Conservation (phyloP, 2,113 vertebrate genomes). For the Pomatostomus ruficeps region DNA sequence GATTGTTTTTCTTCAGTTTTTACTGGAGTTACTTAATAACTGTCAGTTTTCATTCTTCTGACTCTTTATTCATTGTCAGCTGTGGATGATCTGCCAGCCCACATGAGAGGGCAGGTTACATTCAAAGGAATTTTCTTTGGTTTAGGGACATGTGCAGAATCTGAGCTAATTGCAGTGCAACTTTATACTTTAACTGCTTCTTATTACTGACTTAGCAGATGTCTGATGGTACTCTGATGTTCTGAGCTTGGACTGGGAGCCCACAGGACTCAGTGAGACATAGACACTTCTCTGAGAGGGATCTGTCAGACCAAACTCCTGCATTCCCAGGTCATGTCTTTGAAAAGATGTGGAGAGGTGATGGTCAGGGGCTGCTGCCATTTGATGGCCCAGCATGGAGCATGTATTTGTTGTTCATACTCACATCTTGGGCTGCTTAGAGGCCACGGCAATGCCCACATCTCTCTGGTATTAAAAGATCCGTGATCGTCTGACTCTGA, state of each 20-base stretch:
- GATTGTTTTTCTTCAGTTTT: neutral
- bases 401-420: neutral
- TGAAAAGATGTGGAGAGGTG: neutral
- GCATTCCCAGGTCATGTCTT: neutral
- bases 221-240: neutral
- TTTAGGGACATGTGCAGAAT: conserved; percentile 26
- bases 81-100: conserved; percentile 10
- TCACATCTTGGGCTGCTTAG: neutral
- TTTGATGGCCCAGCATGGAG: neutral
- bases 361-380: neutral
- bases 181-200: conserved; percentile 31
- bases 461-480: neutral
- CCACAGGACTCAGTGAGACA: fast-evolving
- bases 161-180: conserved; percentile 43
- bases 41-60: conserved; percentile 21
- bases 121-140: conserved; percentile 20
- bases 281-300: neutral
- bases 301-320: neutral
- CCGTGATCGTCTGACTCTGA: neutral
- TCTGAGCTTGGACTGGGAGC: neutral
- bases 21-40: conserved; percentile 19
- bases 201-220: neutral
- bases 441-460: neutral
- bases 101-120: conserved; percentile 46
- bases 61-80: conserved; percentile 20